These are phyloP conservation scores for Triplophysa dalaica DNA, from an alignment of 2,113 vertebrate genomes.

Conservation along the genomic window DNA sequence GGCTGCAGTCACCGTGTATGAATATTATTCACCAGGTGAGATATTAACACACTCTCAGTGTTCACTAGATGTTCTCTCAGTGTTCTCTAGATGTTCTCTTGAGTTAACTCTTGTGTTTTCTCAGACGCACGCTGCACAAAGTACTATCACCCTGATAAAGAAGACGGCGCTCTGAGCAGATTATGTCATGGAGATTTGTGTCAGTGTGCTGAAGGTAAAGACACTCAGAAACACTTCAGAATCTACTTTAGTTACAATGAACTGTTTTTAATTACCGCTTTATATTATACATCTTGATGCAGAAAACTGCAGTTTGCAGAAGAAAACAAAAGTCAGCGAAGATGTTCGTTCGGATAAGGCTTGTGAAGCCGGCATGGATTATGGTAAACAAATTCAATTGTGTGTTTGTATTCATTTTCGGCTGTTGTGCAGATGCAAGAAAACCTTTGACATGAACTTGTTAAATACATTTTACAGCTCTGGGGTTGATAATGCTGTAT, in stretches of 20 bases:
- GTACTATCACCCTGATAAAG: slow-evolving; percentile 74
- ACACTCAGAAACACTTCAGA: background rate
- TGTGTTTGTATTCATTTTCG: too few species aligned
- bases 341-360: slow-evolving; percentile 57
- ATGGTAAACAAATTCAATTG: slow-evolving; percentile 54
- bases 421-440: too few species aligned
- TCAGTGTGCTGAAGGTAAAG: slow-evolving; percentile 75
- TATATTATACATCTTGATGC: background rate
- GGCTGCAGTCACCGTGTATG: slow-evolving; percentile 69
- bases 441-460: background rate
- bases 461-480: too few species aligned
- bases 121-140: slow-evolving; percentile 70
- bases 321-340: background rate
- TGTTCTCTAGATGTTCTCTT: too few species aligned
- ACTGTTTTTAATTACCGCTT: too few species aligned
- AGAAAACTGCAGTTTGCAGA: slow-evolving; percentile 83
- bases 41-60: background rate
- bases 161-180: slow-evolving; percentile 60
- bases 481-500: background rate
- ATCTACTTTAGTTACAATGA: too few species aligned
- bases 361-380: slow-evolving; percentile 71
- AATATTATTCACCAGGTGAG: slow-evolving; percentile 69
- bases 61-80: too few species aligned
- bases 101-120: background rate
- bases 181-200: slow-evolving; percentile 68